These are phyloP conservation scores for Erinaceus europaeus DNA, from an alignment of 2,113 vertebrate species.

Conservation along the genomic window DNA sequence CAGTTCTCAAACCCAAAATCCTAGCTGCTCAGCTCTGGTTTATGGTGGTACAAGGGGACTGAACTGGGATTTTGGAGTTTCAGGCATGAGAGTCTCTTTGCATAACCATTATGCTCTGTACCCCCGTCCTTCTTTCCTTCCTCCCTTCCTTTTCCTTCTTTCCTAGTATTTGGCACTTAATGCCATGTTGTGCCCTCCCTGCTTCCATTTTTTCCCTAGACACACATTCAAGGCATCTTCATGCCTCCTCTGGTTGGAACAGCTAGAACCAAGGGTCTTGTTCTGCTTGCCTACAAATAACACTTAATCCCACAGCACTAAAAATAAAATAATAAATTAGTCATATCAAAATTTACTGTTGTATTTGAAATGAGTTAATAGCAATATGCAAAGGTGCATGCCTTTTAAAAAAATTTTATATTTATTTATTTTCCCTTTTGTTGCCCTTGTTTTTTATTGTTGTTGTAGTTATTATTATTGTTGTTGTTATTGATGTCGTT, in stretches of 20 bases:
- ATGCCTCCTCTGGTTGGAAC: not conserved
- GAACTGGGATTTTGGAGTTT: no score
- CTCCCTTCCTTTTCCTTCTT: not conserved
- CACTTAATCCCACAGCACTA: not conserved
- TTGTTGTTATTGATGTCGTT: no score
- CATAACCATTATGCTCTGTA: no score
- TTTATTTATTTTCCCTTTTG: no score
- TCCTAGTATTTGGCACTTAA: not conserved
- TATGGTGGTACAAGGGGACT: no score
- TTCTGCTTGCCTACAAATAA: not conserved
- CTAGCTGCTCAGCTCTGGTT: no score
- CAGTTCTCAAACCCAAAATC: not conserved
- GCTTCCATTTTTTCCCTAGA: not conserved
- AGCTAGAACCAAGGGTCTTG: not conserved
- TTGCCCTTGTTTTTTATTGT: no score
- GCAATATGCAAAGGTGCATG: not conserved
- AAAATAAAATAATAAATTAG: no score
- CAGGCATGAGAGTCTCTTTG: no score
- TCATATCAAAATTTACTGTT: not conserved
- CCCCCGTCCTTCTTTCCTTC: not conserved
- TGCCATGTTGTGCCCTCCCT: not conserved
- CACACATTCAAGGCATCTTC: fast-evolving
- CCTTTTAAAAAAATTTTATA: not conserved
- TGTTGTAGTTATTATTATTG: no score
- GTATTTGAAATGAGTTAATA: not conserved